Percentiles rank a stretch among this genome's conserved stretches.
Evolutionary conservation across 2,113 vertebrate species (phyloP).

Genomic region (Sceloporus tristichus): DNA sequence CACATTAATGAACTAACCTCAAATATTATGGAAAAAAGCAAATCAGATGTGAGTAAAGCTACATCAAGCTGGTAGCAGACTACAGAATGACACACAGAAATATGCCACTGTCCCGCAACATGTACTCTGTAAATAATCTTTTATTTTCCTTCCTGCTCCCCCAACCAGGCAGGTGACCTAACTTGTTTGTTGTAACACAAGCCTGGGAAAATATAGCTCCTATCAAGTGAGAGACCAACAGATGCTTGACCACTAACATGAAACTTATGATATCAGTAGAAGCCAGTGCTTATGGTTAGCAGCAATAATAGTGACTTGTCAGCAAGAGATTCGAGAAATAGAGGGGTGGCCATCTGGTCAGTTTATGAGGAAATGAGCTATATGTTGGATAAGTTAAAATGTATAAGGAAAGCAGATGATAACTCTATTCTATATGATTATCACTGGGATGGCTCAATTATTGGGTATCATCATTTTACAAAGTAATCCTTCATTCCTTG

Average conservation of each 20-base stretch:
- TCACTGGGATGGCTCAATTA: neutral
- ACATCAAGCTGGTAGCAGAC: neutral
- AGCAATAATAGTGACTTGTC: slow-evolving; percentile 29
- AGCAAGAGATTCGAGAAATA: neutral
- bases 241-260: neutral
- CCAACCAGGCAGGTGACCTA: neutral
- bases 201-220: slow-evolving; percentile 24
- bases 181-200: neutral
- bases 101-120: slow-evolving; percentile 30
- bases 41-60: slow-evolving; percentile 6
- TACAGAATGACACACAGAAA: slow-evolving; percentile 12
- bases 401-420: neutral
- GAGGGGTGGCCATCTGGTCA: neutral
- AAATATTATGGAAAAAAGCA: neutral
- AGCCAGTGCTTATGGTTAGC: slow-evolving; percentile 9
- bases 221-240: slow-evolving; percentile 25
- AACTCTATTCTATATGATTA: neutral
- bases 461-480: neutral
- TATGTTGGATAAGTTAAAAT: neutral
- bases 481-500: neutral
- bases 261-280: accelerated
- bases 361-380: neutral
- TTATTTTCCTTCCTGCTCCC: neutral
- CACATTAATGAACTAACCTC: slow-evolving; percentile 31
- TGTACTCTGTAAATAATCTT: neutral